These are phyloP conservation scores for Liodrosophila aerea DNA, from an alignment of 2,888 invertebrate species.

Conservation along the genomic window DNA sequence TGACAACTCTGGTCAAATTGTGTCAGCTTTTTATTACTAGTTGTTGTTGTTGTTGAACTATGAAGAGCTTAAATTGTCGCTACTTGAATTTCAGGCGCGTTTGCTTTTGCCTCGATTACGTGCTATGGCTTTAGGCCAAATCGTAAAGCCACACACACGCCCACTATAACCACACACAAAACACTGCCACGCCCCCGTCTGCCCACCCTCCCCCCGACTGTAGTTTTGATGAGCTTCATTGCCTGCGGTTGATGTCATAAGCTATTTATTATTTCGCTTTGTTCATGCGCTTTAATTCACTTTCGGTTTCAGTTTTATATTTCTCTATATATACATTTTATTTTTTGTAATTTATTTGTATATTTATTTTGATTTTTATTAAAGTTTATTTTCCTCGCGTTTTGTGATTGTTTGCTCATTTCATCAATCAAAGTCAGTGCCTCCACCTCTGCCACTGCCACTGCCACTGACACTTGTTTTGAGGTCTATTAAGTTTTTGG, in stretches of 20 bases:
- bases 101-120: slow-evolving; percentile 26
- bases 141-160: slow-evolving; percentile 30
- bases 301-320: slow-evolving; percentile 50
- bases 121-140: slow-evolving; percentile 43
- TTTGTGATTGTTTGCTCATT: slow-evolving; percentile 45
- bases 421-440: slow-evolving; percentile 60
- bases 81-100: slow-evolving; percentile 26
- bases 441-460: slow-evolving; percentile 24
- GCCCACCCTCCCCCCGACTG: slow-evolving; percentile 6
- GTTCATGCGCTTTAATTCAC: slow-evolving; percentile 57
- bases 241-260: slow-evolving; percentile 59
- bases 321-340: background rate
- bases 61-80: slow-evolving; percentile 40
- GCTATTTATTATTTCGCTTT: slow-evolving; percentile 54
- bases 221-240: slow-evolving; percentile 41
- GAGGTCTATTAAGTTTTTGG: slow-evolving; percentile 33
- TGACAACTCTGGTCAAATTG: slow-evolving; percentile 26
- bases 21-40: slow-evolving; percentile 16
- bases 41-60: slow-evolving; percentile 23
- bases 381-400: slow-evolving; percentile 37
- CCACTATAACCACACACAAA: slow-evolving; percentile 29
- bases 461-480: slow-evolving; percentile 29
- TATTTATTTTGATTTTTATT: slow-evolving; percentile 4
- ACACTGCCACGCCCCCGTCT: background rate
- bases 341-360: background rate